Evolutionary conservation across 2,113 vertebrate genomes (phyloP).

Genomic region (Cepphus grylle): DNA sequence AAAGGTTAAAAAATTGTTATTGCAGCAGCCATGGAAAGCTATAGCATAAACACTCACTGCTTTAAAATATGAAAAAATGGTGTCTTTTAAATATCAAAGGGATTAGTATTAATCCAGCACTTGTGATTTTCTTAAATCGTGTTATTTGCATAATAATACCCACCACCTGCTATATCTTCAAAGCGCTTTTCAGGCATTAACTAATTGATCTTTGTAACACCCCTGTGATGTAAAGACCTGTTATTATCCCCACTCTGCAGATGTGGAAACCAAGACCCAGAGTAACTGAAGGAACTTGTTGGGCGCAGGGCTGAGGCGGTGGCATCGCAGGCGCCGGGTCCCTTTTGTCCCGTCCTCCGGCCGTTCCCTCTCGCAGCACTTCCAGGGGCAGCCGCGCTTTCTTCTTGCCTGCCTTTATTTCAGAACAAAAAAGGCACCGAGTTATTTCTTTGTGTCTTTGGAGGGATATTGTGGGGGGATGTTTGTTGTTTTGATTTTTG

Average conservation of each 20-base stretch:
- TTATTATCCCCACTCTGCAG: slow-evolving; percentile 50
- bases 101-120: slow-evolving; percentile 63
- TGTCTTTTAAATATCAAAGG: slow-evolving; percentile 66
- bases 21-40: neutral
- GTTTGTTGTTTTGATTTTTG: neutral
- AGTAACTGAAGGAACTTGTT: slow-evolving; percentile 15
- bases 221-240: slow-evolving; percentile 50
- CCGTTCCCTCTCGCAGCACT: neutral
- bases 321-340: accelerated
- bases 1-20: slow-evolving; percentile 56
- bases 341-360: neutral
- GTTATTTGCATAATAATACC: slow-evolving; percentile 60
- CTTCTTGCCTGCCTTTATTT: neutral
- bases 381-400: neutral
- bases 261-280: slow-evolving; percentile 17
- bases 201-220: slow-evolving; percentile 60
- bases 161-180: slow-evolving; percentile 62
- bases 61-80: slow-evolving; percentile 63
- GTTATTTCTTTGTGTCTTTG: neutral
- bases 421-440: neutral
- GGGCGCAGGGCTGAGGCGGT: neutral
- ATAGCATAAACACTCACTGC: neutral
- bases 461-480: neutral
- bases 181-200: slow-evolving; percentile 57
- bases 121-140: slow-evolving; percentile 64